Evolutionary conservation across 2,888 invertebrate genomes (phyloP).

Genomic region (Sycophila texana): DNA sequence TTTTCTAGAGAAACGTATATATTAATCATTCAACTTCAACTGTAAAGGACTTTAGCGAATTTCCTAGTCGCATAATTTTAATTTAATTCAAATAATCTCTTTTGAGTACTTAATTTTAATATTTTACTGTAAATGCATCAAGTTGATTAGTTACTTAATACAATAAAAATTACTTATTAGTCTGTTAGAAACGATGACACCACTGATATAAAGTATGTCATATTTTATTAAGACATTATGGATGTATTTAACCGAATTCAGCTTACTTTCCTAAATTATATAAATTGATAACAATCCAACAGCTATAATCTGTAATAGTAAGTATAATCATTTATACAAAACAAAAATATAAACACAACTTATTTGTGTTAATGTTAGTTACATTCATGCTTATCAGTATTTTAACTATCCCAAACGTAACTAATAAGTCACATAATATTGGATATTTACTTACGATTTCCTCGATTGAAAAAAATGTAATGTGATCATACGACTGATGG

Average conservation of each 20-base stretch:
- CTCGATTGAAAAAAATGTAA: conserved; percentile 18
- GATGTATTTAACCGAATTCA: no score
- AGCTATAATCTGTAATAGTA: no score
- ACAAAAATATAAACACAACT: no score
- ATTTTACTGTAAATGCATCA: not conserved
- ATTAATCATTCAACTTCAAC: conserved; percentile 1
- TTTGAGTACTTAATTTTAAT: not conserved
- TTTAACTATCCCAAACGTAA: not conserved
- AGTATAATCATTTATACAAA: no score
- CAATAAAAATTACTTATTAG: no score
- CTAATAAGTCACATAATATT: not conserved
- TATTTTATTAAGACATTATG: no score
- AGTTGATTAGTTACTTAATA: not conserved
- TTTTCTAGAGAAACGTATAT: conserved; percentile 16
- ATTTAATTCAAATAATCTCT: not conserved
- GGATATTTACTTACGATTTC: conserved; percentile 6
- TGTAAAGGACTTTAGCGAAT: not conserved
- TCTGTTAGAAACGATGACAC: no score
- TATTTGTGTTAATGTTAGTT: not conserved
- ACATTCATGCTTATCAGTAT: not conserved
- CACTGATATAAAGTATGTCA: no score
- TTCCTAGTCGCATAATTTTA: not conserved
- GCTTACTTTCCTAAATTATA: no score
- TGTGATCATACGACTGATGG: conserved; percentile 42
- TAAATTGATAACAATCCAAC: no score